These are phyloP conservation scores for Eptatretus burgeri DNA, from an alignment of 2,113 vertebrate species.

Conservation along the genomic window DNA sequence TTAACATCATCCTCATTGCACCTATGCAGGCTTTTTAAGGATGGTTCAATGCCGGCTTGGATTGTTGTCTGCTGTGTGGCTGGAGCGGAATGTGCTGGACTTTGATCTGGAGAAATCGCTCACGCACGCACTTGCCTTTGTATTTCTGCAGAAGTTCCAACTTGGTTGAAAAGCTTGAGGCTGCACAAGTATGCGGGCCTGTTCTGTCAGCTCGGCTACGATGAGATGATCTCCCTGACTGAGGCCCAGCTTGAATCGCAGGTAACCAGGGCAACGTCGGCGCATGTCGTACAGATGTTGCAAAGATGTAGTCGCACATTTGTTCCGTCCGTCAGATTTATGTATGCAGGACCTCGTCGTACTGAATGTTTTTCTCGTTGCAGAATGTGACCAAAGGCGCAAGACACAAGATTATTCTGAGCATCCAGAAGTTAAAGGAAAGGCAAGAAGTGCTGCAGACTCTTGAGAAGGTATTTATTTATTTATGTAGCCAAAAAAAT, in stretches of 20 bases:
- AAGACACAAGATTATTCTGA: constrained; percentile 93
- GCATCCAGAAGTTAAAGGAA: constrained; percentile 89
- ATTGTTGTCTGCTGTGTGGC: no score
- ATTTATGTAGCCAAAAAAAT: no score
- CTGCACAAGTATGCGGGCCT: constrained; percentile 83
- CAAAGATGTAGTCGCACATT: no score
- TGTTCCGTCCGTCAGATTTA: no score
- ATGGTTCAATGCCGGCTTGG: no score
- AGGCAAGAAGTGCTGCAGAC: constrained; percentile 67
- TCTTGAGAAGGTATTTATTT: constrained; percentile 71
- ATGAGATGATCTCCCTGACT: constrained; percentile 87
- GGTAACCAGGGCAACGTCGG: constrained; percentile 18
- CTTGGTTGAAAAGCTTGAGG: constrained; percentile 86
- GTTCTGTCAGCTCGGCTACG: constrained; percentile 83
- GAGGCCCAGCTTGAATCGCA: constrained; percentile 79
- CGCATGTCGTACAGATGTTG: no score
- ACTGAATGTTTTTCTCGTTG: constrained; percentile 4
- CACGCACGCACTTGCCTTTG: no score
- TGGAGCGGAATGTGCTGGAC: no score
- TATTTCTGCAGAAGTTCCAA: constrained; percentile 43
- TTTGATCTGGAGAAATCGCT: no score
- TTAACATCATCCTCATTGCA: no score
- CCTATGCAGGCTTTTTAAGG: no score
- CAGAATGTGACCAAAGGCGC: constrained; percentile 98
- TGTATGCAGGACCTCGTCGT: no score